Conservation (phyloP, 2,797 vertebrate species). For the Sebastes iracundus region DNA sequence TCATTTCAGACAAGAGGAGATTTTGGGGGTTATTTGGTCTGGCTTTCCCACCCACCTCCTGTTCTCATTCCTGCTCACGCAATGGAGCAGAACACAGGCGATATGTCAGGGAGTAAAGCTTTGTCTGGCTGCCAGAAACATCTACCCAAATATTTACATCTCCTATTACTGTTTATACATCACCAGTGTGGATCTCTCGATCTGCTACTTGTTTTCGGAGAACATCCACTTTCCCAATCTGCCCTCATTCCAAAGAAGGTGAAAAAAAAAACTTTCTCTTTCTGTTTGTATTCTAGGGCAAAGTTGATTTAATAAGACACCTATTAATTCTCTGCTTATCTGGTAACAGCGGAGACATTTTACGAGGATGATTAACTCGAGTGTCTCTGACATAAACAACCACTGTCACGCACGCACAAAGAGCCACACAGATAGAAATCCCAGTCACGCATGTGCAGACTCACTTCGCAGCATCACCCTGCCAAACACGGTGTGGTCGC, state of each 20-base stretch:
- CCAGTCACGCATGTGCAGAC: slow-evolving; percentile 62
- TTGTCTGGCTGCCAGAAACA: slow-evolving; percentile 89
- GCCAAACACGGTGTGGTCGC: slow-evolving; percentile 97
- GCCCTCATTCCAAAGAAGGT: slow-evolving; percentile 52
- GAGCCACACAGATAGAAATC: slow-evolving; percentile 31
- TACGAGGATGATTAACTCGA: slow-evolving; percentile 68
- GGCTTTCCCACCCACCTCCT: slow-evolving; percentile 74
- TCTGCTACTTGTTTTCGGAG: slow-evolving; percentile 86
- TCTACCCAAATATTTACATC: slow-evolving; percentile 97
- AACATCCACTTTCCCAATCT: slow-evolving; percentile 79
- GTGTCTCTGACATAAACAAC: slow-evolving; percentile 56
- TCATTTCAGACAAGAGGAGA: slow-evolving; percentile 74
- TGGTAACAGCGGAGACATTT: slow-evolving; percentile 49
- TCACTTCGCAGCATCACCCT: slow-evolving; percentile 97
- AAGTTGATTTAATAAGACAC: slow-evolving; percentile 57
- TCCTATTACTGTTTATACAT: slow-evolving; percentile 96
- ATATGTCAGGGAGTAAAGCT: slow-evolving; percentile 84
- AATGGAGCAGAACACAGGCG: slow-evolving; percentile 81
- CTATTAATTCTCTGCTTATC: slow-evolving; percentile 69
- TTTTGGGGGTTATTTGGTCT: slow-evolving; percentile 80
- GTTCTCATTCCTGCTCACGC: slow-evolving; percentile 80
- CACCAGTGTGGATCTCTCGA: slow-evolving; percentile 83
- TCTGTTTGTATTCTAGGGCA: slow-evolving; percentile 48
- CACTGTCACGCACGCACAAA: slow-evolving; percentile 35
- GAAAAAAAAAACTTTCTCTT: slow-evolving; percentile 30